Conservation (phyloP, 2,888 invertebrate species). For the Eilema depressum region DNA sequence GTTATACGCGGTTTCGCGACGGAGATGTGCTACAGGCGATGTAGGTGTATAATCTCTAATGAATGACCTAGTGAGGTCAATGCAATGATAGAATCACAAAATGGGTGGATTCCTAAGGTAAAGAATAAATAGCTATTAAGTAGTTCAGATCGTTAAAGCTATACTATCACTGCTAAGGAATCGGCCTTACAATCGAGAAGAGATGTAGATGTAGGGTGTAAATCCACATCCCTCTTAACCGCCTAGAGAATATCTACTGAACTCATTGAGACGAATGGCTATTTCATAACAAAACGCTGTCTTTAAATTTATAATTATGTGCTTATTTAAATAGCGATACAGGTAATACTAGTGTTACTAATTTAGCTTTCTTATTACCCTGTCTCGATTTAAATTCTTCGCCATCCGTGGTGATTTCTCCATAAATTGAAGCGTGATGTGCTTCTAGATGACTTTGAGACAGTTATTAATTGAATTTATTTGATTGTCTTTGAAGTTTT, state of each 20-base stretch:
- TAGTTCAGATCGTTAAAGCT: neutral
- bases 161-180: neutral
- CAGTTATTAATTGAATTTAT: constrained; percentile 13
- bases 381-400: constrained; percentile 51
- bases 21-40: no score
- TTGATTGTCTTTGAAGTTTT: no score
- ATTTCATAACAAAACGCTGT: no score
- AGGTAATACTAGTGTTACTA: constrained; percentile 33
- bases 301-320: no score
- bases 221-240: no score
- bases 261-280: no score
- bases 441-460: constrained; percentile 42
- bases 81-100: neutral
- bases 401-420: constrained; percentile 55
- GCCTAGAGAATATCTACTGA: no score
- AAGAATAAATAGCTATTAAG: neutral
- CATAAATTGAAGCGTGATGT: constrained; percentile 57
- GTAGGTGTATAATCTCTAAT: neutral
- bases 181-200: no score
- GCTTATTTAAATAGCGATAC: no score
- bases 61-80: neutral
- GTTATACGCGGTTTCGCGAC: no score
- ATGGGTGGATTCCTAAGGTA: neutral
- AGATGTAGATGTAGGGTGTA: no score
- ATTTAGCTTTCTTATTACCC: constrained; percentile 48